Evolutionary conservation across 1,140 invertebrate genomes (phyloP).

Genomic region (Apis dorsata): DNA sequence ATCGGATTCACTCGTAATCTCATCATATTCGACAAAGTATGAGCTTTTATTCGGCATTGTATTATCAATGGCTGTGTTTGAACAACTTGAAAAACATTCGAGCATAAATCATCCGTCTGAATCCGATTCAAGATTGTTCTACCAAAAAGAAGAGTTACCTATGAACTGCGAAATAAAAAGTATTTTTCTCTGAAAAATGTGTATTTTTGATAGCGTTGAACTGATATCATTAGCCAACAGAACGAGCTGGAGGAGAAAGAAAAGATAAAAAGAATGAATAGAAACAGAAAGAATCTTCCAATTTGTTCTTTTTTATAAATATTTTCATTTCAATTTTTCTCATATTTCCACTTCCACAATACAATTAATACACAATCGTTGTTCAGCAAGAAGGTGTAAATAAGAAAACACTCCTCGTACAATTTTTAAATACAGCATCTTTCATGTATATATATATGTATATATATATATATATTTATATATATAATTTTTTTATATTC

Average conservation of each 20-base stretch:
- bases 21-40: not conserved
- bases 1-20: conserved; percentile 10
- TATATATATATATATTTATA: conserved; percentile 25
- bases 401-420: conserved; percentile 37
- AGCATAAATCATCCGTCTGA: conserved; percentile 7
- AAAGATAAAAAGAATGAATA: not conserved
- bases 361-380: not conserved
- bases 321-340: not conserved
- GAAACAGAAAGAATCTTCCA: not conserved
- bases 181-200: conserved; percentile 48
- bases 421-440: conserved; percentile 66
- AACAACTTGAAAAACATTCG: not conserved
- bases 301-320: not conserved
- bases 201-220: conserved; percentile 42
- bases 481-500: conserved; percentile 73
- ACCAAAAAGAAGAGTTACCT: conserved; percentile 47
- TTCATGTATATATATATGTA: conserved; percentile 70
- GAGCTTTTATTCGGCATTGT: not conserved
- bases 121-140: conserved; percentile 34
- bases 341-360: not conserved
- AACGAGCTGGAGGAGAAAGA: not conserved
- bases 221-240: not conserved
- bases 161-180: conserved; percentile 47
- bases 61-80: conserved; percentile 35
- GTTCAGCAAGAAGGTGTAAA: conserved; percentile 23